Base-by-base conservation (phyloP, 1,140 invertebrate species). In the Sarcophaga bullata region DNA sequence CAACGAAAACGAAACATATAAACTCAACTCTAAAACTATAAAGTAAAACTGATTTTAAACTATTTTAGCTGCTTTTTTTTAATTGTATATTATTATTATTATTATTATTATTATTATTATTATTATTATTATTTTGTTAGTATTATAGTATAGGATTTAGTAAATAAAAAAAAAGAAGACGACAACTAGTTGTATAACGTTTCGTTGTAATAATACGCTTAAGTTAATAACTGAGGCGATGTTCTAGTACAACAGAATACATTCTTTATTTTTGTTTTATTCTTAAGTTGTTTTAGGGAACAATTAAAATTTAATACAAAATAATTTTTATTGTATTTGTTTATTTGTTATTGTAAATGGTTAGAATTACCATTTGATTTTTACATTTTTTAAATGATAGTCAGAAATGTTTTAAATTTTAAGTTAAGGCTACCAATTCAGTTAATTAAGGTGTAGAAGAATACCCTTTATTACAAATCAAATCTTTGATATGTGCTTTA, bases 271-370 rank as follows among this genome's bases (percentile, higher is more conserved):
- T 78, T 78, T 78, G 8, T 19, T 76, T 10, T 62, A 11, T 19
- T 72, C 37, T 72, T 72, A 13, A 8, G n/a, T 72, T 78, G n/a
- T 78, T 50, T 50, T n/a, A 78, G 75, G 75, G 75, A 78, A 78
- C 75, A 78, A 78, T 78, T 78, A 78, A 50, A 78, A 49, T 50
- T 78, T 78, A 78, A 78, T 78, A 78, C 75, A 78, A 78, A 78
- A 78, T 78, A 78, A 78, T 78, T 78, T 78, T 52, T 17, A 13
- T 50, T 46, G 9, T 6, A 48, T 76, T 76, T 68, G 19, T 5
- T 73, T 48, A 47, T 11, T 37, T 76, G 47, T 19, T 52, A 46
- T 78, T 78, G 52, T n/a, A 2, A 19, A 9, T 72, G 4, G 17
- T 62, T 72, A 25, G 62, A 72, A 72, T 19, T 19, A 2, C 19